These are phyloP conservation scores for Stichopus chloronotus DNA, from an alignment of 35 echinoderm and acorn worm genomes.

Conservation along the genomic window DNA sequence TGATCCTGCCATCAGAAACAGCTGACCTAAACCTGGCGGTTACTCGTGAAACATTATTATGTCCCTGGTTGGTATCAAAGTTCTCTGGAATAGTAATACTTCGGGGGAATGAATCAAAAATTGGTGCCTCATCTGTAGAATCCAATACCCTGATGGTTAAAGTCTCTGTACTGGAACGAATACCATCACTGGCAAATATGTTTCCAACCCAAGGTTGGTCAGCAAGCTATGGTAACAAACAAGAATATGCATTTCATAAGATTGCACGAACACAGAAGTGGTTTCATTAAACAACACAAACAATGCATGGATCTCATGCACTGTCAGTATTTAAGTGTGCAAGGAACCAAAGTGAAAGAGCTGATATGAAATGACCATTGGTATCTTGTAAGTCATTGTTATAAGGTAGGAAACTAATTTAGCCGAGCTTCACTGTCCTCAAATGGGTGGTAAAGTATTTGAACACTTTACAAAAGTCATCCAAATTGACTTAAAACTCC, in stretches of 20 bases:
- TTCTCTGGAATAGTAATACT: slow-evolving; percentile 28
- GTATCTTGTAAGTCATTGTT: no score
- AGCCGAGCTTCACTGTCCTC: no score
- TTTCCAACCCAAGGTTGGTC: background rate
- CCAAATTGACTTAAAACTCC: no score
- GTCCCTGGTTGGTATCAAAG: background rate
- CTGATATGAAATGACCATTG: no score
- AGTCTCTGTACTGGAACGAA: background rate
- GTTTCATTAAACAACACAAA: no score
- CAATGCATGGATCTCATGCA: no score
- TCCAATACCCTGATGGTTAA: slow-evolving; percentile 25
- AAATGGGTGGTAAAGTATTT: no score
- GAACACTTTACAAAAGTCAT: no score
- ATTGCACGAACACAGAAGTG: no score
- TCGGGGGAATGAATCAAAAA: background rate
- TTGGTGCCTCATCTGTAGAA: background rate
- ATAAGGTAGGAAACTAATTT: no score
- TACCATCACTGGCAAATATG: background rate
- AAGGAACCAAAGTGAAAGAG: no score
- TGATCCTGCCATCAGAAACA: background rate
- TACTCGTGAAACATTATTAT: background rate
- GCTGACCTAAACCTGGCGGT: background rate
- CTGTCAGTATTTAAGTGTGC: no score
- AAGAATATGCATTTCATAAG: background rate
- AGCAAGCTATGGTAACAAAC: background rate